Evolutionary conservation across 2,797 vertebrate genomes (phyloP).

Genomic region (Scleropages formosus): DNA sequence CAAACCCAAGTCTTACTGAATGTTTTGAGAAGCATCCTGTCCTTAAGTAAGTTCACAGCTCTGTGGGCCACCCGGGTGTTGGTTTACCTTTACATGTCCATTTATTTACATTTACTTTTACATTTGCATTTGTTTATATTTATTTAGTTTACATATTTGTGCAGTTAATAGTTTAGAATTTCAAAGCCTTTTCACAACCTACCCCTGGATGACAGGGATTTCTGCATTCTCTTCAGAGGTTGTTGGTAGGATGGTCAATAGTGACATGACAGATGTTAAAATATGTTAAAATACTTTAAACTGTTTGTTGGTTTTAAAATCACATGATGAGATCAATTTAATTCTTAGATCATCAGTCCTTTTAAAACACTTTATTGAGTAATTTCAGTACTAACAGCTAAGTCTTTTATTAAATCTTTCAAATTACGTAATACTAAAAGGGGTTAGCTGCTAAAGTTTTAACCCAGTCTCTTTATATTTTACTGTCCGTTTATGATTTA

Average conservation of each 20-base stretch:
- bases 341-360: constrained; percentile 67
- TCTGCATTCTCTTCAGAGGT: constrained; percentile 2
- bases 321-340: constrained; percentile 61
- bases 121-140: too few species aligned
- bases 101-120: too few species aligned
- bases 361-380: constrained; percentile 66
- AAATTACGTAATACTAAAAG: too few species aligned
- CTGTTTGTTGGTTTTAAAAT: constrained; percentile 67
- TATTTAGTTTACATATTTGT: constrained; percentile 5
- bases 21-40: not conserved
- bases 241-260: not conserved
- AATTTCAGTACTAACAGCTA: constrained; percentile 57
- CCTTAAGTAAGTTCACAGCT: not conserved
- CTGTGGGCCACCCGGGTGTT: not conserved
- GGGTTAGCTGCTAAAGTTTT: constrained; percentile 70
- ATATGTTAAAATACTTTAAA: constrained; percentile 45
- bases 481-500: constrained; percentile 65
- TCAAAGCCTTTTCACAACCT: not conserved
- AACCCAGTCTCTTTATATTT: constrained; percentile 61
- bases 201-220: not conserved
- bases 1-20: not conserved
- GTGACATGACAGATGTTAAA: constrained; percentile 41
- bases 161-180: not conserved
- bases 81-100: too few species aligned
- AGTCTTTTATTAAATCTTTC: constrained; percentile 72